These are phyloP conservation scores for Volucella inanis DNA, from an alignment of 2,888 invertebrate genomes.

Conservation along the genomic window DNA sequence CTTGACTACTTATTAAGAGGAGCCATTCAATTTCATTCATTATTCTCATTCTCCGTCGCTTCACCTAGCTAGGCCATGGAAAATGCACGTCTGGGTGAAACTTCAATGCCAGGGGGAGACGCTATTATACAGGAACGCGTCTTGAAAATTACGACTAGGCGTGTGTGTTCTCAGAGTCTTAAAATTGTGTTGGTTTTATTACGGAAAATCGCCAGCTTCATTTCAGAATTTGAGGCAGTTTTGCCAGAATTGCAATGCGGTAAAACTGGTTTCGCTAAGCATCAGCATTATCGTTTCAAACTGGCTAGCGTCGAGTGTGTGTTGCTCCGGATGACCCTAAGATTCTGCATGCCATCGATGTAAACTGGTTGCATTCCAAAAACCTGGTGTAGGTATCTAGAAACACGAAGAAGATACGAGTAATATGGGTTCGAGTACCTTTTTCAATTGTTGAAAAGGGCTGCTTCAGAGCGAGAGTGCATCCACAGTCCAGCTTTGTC, in stretches of 20 bases:
- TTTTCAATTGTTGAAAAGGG: conserved; percentile 2
- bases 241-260: conserved; percentile 57
- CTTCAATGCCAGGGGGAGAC: conserved; percentile 29
- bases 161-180: background rate
- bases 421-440: conserved; percentile 33
- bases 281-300: conserved; percentile 47
- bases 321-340: conserved; percentile 58
- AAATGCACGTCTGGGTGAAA: conserved; percentile 30
- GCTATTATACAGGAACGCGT: conserved; percentile 22
- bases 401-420: conserved; percentile 25
- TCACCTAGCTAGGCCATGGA: conserved; percentile 68
- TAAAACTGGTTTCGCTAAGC: conserved; percentile 55
- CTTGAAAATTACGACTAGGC: background rate
- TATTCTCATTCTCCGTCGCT: conserved; percentile 52
- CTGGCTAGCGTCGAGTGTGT: conserved; percentile 33
- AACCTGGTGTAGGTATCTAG: conserved; percentile 35
- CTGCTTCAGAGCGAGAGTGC: no score
- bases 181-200: conserved; percentile 31
- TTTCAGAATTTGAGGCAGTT: conserved; percentile 41
- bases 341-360: conserved; percentile 53
- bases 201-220: conserved; percentile 29
- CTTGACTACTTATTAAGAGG: conserved; percentile 56
- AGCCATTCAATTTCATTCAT: conserved; percentile 73
- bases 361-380: conserved; percentile 71
- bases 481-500: conserved; percentile 8